phyloP scores from a whole-genome alignment of 2,888 invertebrate species.

The Caenorhabditis auriculariae region DNA sequence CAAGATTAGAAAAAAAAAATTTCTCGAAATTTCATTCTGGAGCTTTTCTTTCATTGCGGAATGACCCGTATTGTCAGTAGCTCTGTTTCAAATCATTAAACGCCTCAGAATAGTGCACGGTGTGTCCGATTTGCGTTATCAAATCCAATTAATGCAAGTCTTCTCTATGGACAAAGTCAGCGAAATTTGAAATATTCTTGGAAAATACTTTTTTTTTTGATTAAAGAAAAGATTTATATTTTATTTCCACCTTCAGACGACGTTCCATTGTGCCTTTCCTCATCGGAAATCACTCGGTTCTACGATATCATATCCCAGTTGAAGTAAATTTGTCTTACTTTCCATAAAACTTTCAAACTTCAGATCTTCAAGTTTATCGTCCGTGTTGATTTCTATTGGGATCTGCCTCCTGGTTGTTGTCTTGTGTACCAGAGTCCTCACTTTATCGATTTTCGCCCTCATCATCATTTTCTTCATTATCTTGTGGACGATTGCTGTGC shows the following conservation, averaged over 20 bases:
- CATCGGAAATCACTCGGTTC: constrained; percentile 29
- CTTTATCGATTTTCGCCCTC: constrained; percentile 27
- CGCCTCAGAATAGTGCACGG: too few species aligned
- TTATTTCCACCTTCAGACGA: constrained; percentile 3
- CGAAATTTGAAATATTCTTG: too few species aligned
- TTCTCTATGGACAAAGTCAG: too few species aligned
- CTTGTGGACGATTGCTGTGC: constrained; percentile 29
- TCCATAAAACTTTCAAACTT: neutral
- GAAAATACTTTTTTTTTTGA: too few species aligned
- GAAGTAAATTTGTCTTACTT: constrained; percentile 1
- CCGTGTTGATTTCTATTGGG: constrained; percentile 36
- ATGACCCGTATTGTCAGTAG: too few species aligned
- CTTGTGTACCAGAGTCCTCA: constrained; percentile 32
- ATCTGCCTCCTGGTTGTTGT: constrained; percentile 51
- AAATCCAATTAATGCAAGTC: too few species aligned
- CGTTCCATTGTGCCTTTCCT: constrained; percentile 25
- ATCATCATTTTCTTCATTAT: constrained; percentile 31
- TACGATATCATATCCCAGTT: constrained; percentile 30
- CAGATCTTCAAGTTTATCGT: constrained; percentile 29
- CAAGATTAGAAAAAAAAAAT: too few species aligned
- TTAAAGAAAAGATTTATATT: too few species aligned
- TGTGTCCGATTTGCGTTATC: too few species aligned
- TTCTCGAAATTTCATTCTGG: too few species aligned
- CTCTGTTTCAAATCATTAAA: too few species aligned
- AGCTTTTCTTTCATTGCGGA: too few species aligned